phyloP scores from a whole-genome alignment of 2,797 vertebrate species.

The Anguilla obscura region DNA sequence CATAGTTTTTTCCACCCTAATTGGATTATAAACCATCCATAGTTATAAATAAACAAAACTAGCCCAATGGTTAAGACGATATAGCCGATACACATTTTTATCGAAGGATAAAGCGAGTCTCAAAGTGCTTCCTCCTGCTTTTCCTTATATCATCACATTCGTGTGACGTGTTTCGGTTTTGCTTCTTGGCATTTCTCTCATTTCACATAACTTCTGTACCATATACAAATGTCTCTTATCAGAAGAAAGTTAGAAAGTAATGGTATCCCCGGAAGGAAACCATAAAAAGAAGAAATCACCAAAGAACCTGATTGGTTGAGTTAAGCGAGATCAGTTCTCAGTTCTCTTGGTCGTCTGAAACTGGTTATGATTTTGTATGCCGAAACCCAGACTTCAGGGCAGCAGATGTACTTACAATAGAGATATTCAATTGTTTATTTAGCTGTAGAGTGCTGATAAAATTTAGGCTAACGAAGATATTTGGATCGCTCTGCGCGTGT shows the following conservation, averaged over 20 bases:
- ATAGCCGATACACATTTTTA: conserved; percentile 63
- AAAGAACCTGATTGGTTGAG: too few species aligned
- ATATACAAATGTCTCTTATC: background rate
- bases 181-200: background rate
- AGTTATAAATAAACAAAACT: conserved; percentile 67
- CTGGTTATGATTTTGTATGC: background rate
- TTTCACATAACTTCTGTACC: background rate
- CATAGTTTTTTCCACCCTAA: conserved; percentile 53
- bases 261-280: background rate
- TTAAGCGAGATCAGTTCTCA: too few species aligned
- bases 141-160: background rate
- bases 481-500: too few species aligned
- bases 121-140: background rate
- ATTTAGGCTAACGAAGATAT: too few species aligned
- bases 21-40: conserved; percentile 51
- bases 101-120: background rate
- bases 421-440: too few species aligned
- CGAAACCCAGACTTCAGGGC: background rate
- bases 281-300: background rate
- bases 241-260: background rate
- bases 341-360: background rate
- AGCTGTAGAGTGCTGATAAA: too few species aligned
- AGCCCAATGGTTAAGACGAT: conserved; percentile 57
- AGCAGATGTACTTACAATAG: too few species aligned
- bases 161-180: background rate